These are phyloP conservation scores for Caerostris extrusa DNA, from an alignment of 1,140 invertebrate species.

Conservation along the genomic window DNA sequence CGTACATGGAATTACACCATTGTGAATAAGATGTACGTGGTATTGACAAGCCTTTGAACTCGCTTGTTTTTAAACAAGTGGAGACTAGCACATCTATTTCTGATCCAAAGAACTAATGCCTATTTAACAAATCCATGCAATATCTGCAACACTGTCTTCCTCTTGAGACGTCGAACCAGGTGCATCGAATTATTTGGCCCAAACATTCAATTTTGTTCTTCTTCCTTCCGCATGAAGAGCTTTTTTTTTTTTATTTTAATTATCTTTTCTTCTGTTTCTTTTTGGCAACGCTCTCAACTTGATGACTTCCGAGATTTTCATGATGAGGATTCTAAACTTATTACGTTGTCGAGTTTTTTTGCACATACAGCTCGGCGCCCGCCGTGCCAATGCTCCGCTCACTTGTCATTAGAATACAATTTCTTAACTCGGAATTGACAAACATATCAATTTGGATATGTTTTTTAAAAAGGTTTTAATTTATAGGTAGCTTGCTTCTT, in stretches of 20 bases:
- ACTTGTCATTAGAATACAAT: neutral
- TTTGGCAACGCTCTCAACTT: slow-evolving; percentile 43
- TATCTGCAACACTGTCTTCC: slow-evolving; percentile 25
- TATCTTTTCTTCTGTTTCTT: slow-evolving; percentile 48
- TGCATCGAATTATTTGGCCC: slow-evolving; percentile 13
- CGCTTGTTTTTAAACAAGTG: neutral
- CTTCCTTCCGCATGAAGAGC: neutral
- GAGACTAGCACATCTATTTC: neutral
- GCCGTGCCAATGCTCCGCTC: neutral
- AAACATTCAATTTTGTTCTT: neutral
- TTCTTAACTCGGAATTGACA: slow-evolving; percentile 1
- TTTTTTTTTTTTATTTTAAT: neutral
- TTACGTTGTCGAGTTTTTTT: slow-evolving; percentile 12
- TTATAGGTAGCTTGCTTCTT: neutral
- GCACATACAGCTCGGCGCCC: neutral
- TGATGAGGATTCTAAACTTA: neutral
- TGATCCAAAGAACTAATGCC: neutral
- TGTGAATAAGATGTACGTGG: neutral
- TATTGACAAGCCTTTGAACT: neutral
- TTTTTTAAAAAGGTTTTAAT: neutral
- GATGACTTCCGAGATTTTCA: slow-evolving; percentile 38
- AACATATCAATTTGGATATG: neutral
- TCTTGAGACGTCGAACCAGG: slow-evolving; percentile 48
- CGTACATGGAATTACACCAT: neutral
- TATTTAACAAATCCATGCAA: neutral